These are phyloP conservation scores for Alviniconcha marisindica DNA, from an alignment of 1,140 invertebrate genomes.

Conservation along the genomic window DNA sequence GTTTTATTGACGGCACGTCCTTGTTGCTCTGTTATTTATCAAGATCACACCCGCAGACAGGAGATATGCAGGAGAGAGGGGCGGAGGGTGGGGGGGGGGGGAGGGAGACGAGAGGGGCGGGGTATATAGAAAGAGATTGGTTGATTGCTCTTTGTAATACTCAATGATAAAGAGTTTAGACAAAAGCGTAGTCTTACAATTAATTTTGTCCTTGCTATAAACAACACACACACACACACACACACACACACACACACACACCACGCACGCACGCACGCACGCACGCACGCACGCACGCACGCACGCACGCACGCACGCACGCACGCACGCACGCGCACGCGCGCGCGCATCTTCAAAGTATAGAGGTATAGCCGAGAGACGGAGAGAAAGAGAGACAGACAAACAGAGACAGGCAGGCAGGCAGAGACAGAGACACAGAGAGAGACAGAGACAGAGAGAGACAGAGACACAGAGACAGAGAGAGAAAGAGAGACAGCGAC, in stretches of 20 bases:
- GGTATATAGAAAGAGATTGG: too few species aligned
- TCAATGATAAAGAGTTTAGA: too few species aligned
- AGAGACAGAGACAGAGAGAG: constrained; percentile 21
- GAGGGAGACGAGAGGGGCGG: not conserved
- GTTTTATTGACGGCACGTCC: too few species aligned
- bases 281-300: constrained; percentile 24
- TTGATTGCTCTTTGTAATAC: too few species aligned
- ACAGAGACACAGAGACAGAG: not conserved
- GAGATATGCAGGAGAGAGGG: not conserved
- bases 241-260: constrained; percentile 21
- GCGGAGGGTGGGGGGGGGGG: not conserved
- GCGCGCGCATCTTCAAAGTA: not conserved
- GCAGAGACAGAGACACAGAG: not conserved
- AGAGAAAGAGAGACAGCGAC: constrained; percentile 5
- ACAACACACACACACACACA: too few species aligned
- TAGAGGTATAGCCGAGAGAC: not conserved
- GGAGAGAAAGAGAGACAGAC: not conserved
- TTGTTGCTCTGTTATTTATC: too few species aligned
- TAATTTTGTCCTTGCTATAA: too few species aligned
- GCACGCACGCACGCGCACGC: not conserved
- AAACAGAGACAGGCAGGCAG: too few species aligned
- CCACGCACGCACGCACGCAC: constrained; percentile 25
- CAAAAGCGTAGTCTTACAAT: too few species aligned
- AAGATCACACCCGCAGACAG: too few species aligned
- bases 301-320: constrained; percentile 28